Conservation (phyloP, 2,113 vertebrate species). For the Halichoerus grypus region DNA sequence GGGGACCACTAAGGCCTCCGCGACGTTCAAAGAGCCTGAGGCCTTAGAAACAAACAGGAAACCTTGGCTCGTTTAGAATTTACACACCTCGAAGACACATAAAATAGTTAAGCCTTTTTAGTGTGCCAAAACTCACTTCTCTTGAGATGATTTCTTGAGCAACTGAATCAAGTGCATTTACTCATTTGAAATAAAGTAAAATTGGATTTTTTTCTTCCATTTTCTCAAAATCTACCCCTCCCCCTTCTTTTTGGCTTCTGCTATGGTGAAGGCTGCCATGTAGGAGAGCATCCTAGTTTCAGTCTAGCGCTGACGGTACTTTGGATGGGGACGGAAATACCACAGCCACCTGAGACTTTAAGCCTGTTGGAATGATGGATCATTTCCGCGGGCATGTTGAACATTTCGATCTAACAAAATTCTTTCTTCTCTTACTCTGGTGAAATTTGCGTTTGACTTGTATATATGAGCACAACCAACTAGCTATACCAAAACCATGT, state of each 20-base stretch:
- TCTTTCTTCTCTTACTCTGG: not conserved
- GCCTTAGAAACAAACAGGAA: not conserved
- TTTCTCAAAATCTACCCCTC: not conserved
- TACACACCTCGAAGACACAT: not conserved
- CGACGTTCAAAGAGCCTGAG: not conserved
- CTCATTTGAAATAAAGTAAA: slow-evolving; percentile 39
- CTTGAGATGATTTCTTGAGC: not conserved
- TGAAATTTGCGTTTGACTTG: not conserved
- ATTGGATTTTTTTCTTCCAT: not conserved
- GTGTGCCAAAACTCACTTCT: not conserved
- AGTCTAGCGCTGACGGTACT: not conserved
- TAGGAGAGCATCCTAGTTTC: not conserved
- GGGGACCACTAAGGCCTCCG: not conserved
- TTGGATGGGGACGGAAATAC: not conserved
- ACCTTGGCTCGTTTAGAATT: not conserved
- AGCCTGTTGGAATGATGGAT: not conserved
- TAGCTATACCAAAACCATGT: not conserved
- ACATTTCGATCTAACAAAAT: not conserved
- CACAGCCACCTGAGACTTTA: not conserved
- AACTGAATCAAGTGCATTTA: not conserved
- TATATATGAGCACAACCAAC: not conserved
- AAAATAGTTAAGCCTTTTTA: not conserved
- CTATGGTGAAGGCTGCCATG: not conserved
- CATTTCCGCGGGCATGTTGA: not conserved
- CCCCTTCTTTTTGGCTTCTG: not conserved